Evolutionary conservation across 1,140 invertebrate species (phyloP).

Genomic region (Sinonovacula constricta): DNA sequence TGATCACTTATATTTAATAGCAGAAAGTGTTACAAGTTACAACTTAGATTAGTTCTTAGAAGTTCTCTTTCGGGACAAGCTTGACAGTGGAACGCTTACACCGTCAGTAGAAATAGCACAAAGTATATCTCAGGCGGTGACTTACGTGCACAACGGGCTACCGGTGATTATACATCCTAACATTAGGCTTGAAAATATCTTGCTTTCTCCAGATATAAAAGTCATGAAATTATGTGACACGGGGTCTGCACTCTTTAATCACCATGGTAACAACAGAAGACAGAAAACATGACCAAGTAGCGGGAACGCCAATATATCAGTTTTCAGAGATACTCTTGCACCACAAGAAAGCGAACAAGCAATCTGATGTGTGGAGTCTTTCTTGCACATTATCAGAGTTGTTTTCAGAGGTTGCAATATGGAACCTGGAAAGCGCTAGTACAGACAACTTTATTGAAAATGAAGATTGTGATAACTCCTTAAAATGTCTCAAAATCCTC

Average conservation of each 20-base stretch:
- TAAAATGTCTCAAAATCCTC: not conserved
- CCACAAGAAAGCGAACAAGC: not conserved
- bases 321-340: not conserved
- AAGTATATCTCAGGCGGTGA: not conserved
- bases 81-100: not conserved
- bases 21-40: not conserved
- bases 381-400: too few relatives aligned
- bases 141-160: not conserved
- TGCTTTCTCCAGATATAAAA: not conserved
- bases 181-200: not conserved
- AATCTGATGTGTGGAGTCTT: too few relatives aligned
- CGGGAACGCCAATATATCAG: not conserved
- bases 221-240: not conserved
- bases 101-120: conserved; percentile 2
- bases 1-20: not conserved
- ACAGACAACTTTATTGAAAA: not conserved
- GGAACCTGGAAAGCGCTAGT: too few relatives aligned
- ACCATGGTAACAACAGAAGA: not conserved
- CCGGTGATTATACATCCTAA: not conserved
- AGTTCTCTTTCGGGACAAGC: not conserved
- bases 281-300: not conserved
- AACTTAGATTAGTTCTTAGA: not conserved
- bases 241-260: not conserved
- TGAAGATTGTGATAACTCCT: not conserved
- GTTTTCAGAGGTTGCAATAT: too few relatives aligned